Evolutionary conservation across 1,140 invertebrate genomes (phyloP).

Genomic region (Trichogramma pretiosum): DNA sequence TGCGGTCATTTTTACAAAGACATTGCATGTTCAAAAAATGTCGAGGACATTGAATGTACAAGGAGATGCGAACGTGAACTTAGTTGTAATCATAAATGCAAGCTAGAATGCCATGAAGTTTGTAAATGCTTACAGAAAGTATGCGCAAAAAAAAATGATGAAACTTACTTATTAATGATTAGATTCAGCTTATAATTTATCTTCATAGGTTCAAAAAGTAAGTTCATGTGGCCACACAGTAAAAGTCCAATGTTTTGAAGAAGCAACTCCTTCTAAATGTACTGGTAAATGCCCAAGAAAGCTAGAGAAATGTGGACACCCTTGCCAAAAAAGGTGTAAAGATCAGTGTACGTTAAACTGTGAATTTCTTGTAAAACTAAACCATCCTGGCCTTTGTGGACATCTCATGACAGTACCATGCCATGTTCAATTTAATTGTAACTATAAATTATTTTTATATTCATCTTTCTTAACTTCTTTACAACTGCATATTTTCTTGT

Average conservation of each 20-base stretch:
- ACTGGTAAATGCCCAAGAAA: neutral
- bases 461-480: too few relatives aligned
- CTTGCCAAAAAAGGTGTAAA: neutral
- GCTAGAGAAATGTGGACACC: neutral
- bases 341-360: neutral
- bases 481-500: too few relatives aligned
- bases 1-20: slow-evolving; percentile 36
- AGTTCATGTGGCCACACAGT: neutral
- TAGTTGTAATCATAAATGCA: slow-evolving; percentile 1
- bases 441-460: too few relatives aligned
- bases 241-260: slow-evolving; percentile 3
- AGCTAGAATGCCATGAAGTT: neutral
- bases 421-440: neutral
- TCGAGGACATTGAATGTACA: neutral
- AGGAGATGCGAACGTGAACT: neutral
- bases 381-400: neutral
- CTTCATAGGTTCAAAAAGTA: neutral
- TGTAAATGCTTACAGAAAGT: neutral
- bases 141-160: neutral
- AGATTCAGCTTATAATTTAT: too few relatives aligned
- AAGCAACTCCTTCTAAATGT: slow-evolving; percentile 3
- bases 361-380: neutral
- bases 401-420: neutral
- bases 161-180: neutral
- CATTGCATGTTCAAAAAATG: slow-evolving; percentile 1